Evolutionary conservation across 2,888 invertebrate genomes (phyloP).

Genomic region (Drosophila vallismaia): DNA sequence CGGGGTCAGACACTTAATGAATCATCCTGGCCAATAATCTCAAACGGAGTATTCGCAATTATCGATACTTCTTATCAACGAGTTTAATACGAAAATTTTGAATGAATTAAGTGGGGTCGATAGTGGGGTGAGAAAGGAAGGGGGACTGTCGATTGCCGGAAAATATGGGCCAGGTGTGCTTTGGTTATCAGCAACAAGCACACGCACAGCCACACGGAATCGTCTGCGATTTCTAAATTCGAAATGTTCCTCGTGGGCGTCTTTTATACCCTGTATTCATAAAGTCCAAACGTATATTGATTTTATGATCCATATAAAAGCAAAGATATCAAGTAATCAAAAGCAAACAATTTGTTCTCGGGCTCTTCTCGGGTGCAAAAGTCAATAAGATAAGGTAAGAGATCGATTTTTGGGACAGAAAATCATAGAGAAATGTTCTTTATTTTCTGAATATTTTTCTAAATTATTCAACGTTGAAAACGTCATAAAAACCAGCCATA

Average conservation of each 20-base stretch:
- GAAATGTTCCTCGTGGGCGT: conserved; percentile 23
- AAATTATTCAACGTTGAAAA: no score
- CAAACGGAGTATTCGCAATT: conserved; percentile 20
- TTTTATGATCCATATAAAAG: conserved; percentile 6
- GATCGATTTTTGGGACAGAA: no score
- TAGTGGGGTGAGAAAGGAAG: not conserved
- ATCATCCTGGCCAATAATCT: conserved; percentile 40
- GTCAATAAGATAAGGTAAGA: no score
- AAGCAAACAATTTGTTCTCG: not conserved
- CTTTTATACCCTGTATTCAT: conserved; percentile 10
- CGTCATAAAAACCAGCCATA: not conserved
- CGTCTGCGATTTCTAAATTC: conserved; percentile 7
- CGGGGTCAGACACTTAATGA: conserved; percentile 27
- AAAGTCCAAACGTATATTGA: conserved; percentile 23
- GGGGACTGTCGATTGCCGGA: not conserved
- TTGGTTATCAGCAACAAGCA: conserved; percentile 48
- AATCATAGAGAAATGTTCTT: not conserved
- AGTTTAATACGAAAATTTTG: conserved; percentile 33
- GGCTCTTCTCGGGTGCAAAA: conserved; percentile 3
- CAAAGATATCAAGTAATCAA: conserved; percentile 6
- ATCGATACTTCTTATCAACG: conserved; percentile 45
- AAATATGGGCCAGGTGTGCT: conserved; percentile 38
- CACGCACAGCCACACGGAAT: conserved; percentile 22
- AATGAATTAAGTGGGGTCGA: conserved; percentile 45
- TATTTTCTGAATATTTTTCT: not conserved